Conservation (phyloP, 53 echinoderm and acorn worm genomes). For the Zoroaster sp. region DNA sequence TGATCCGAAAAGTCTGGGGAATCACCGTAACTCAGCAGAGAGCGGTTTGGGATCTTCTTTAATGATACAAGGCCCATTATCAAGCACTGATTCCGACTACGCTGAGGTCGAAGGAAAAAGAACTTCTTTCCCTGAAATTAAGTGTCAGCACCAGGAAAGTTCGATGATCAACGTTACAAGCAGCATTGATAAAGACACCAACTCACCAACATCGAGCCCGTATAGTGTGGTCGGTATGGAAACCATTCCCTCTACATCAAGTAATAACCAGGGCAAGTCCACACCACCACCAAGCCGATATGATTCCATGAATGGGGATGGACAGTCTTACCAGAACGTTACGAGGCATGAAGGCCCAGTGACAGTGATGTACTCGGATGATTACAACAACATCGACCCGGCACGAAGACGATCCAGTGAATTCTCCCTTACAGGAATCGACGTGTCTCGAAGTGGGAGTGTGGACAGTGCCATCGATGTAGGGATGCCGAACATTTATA, state of each 20-base stretch:
- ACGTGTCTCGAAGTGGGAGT: not conserved
- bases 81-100: too few species aligned
- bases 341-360: not conserved
- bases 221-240: not conserved
- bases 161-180: too few species aligned
- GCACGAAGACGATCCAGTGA: not conserved
- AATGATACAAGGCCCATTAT: not conserved
- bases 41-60: not conserved
- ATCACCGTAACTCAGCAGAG: not conserved
- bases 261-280: not conserved
- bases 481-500: not conserved
- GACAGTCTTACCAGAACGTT: not conserved
- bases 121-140: too few species aligned
- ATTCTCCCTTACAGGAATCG: not conserved
- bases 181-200: too few species aligned
- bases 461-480: not conserved
- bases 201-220: too few species aligned
- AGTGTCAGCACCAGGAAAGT: too few species aligned
- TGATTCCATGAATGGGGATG: not conserved
- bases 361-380: not conserved
- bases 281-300: not conserved
- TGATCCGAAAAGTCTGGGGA: not conserved
- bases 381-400: not conserved
- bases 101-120: too few species aligned
- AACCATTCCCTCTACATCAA: not conserved